phyloP scores from a whole-genome alignment of 1,140 invertebrate genomes.

The Plodia interpunctella region DNA sequence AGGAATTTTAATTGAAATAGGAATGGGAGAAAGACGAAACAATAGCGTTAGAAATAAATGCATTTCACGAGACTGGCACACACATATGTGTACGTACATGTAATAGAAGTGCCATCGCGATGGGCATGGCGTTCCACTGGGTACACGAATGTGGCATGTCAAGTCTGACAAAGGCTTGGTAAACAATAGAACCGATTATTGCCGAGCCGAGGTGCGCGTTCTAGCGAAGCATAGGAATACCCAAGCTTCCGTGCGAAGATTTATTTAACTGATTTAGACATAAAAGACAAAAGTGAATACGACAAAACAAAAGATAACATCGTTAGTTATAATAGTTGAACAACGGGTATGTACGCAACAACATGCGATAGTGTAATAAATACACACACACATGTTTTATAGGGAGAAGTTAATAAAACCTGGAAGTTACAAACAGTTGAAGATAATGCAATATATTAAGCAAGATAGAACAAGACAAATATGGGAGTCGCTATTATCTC shows the following conservation, averaged over 20 bases:
- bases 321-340: slow-evolving; percentile 10
- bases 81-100: not conserved
- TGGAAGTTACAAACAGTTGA: not conserved
- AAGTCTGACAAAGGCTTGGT: slow-evolving; percentile 27
- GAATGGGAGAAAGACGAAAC: not conserved
- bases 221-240: slow-evolving; percentile 20
- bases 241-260: slow-evolving; percentile 14
- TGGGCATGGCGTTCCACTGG: slow-evolving; percentile 15
- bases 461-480: slow-evolving; percentile 30
- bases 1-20: no score
- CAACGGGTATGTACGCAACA: no score
- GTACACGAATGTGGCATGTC: slow-evolving; percentile 21
- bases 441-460: slow-evolving; percentile 17
- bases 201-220: slow-evolving; percentile 22
- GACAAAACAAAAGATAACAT: slow-evolving; percentile 28
- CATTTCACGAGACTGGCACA: not conserved
- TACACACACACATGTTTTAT: not conserved
- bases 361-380: no score
- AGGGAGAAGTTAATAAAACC: not conserved
- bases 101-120: slow-evolving; percentile 9
- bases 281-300: not conserved
- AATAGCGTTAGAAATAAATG: not conserved
- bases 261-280: not conserved
- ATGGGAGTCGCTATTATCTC: slow-evolving; percentile 31
- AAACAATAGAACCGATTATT: slow-evolving; percentile 39